Percentiles rank a stretch among this genome's conserved stretches.
Evolutionary conservation across 2,113 vertebrate genomes (phyloP).

Genomic region (Strix uralensis): DNA sequence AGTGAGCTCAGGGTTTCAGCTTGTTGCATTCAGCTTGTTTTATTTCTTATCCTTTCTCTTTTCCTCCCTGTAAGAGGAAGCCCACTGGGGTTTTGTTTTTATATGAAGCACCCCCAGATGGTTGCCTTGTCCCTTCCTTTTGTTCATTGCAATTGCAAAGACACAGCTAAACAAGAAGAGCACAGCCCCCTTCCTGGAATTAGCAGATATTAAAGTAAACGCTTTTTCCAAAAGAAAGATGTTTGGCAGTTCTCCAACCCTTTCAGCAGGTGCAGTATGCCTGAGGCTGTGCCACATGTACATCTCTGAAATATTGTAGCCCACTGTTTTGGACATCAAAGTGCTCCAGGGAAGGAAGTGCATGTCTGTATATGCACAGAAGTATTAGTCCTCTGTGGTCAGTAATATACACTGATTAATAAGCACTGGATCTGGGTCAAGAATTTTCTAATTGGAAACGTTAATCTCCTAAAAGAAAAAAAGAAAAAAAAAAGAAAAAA

Average conservation of each 20-base stretch:
- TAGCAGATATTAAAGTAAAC: slow-evolving; percentile 51
- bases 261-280: slow-evolving; percentile 48
- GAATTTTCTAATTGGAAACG: slow-evolving; percentile 14
- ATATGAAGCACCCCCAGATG: neutral
- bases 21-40: slow-evolving; percentile 1
- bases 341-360: neutral
- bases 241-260: slow-evolving; percentile 32
- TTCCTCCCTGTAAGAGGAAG: neutral
- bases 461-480: neutral
- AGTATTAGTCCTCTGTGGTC: neutral
- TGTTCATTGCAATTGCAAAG: slow-evolving; percentile 8
- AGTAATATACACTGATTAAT: slow-evolving; percentile 32
- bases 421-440: neutral
- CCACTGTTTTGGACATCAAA: slow-evolving; percentile 18
- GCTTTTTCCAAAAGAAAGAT: neutral
- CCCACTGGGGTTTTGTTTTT: neutral
- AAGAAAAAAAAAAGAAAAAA: neutral
- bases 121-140: neutral
- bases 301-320: slow-evolving; percentile 12
- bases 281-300: neutral
- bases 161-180: slow-evolving; percentile 33
- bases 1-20: neutral
- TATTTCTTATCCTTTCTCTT: neutral
- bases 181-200: slow-evolving; percentile 25
- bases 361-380: neutral